Base-by-base conservation (phyloP, 1,140 invertebrate species). In the Neodiprion fabricii region DNA sequence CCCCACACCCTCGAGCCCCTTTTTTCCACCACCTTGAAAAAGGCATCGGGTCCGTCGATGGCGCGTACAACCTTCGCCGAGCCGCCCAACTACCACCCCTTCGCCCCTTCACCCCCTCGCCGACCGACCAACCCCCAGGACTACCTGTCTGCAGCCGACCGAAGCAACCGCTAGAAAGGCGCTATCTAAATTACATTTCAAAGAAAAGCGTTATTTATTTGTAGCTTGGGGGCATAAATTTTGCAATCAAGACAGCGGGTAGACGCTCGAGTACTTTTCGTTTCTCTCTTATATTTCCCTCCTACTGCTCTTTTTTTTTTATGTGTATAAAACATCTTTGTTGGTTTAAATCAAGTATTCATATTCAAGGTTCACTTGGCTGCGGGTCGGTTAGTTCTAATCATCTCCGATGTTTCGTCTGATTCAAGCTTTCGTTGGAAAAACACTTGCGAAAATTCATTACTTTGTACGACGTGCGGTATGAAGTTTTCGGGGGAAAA, bases 131-230 rank as follows among this genome's bases (percentile, higher is more conserved):
- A 28, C 76, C 48, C 68, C 61, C 74, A n/a, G 28, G 17, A 14
- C 10, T 48, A 14, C 12, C 73, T 23, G 40, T 50, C 47, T 49
- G 40, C 2, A 17, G 73, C 68, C 73, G 21, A 65, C 9, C 40
- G 53, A 61, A 61, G 53, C 11, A 61, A 61, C 53, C 53, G 53
- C 53, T 12, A 40, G 28, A 5, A 40, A 61, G 17, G 69, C 75
- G 79, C 81, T 85, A 81, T 84, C 83, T 83, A 84, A 83, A 84
- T 83, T 83, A 83, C 81, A 81, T 84, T 84, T 84, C 81, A 83
- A 83, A 81, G 76, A 76, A 78, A 78, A 80, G 76, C 72, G 81
- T 84, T 84, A 84, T 84, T 84, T 83, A 84, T 84, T 84, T 83
- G 81, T 83, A 77, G 80, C 81, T 81, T 78, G 81, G 79, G 80